Base-by-base conservation (phyloP, 2,888 invertebrate genomes). In the Saturnia pavonia region DNA sequence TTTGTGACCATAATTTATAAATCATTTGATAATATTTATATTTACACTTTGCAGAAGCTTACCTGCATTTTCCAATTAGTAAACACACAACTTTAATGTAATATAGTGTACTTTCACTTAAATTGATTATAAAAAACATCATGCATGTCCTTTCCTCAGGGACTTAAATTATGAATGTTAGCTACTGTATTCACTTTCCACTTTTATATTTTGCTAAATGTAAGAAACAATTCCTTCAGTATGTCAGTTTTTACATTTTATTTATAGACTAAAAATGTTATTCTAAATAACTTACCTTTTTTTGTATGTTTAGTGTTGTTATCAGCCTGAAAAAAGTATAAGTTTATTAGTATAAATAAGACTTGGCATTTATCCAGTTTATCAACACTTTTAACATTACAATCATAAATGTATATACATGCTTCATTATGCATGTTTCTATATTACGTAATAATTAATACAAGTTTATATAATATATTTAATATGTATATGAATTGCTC, bases 261-360 rank as follows among this genome's bases (percentile, higher is more conserved):
- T 42, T 34, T 22, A n/a, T 54, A 68, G 34, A 14, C 7, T 25
- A 19, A 12, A 12, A 42, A 57, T 43, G 42, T 60, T 72, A 22
- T 60, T 25, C 22, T 42, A 69, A 63, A 70, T 68, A 70, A 85
- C 95, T 95, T 94, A 95, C 95, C 94, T 86, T 95, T 94, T 76
- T 91, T 91, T 72, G 79, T 85, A 72, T 75, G 78, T 85, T 95
- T 95, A 73, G 94, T 87, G 82, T 94, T 94, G 80, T 91, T 94
- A 81, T 96, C 96, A 81, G 94, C 91, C 95, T 95, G 93, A 78
- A 94, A 94, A 76, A 85, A 77, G 75, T 67, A 76, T 43, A 73
- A 68, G 45, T 72, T 77, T 74, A 75, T 74, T 71, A 76, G 71
- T 73, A 67, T 68, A 40, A 67, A 72, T 67, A 70, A 70, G 60